A percentile compares a stretch with the other conserved stretches of the same genome.
phyloP scores from a whole-genome alignment of 2,797 vertebrate species.

The Selene dorsalis region DNA sequence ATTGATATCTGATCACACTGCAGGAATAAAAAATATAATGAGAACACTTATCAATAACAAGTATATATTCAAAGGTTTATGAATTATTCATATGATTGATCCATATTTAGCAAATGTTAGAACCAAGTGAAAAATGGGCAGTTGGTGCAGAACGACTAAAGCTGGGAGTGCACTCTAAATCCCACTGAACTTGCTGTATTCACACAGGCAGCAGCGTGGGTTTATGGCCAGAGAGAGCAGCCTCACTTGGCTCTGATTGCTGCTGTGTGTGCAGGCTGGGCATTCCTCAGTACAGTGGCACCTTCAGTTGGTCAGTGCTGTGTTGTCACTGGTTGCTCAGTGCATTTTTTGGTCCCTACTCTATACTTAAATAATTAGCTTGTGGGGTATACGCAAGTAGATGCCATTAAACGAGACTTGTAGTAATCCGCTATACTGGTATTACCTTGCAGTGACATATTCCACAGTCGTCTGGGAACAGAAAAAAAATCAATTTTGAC shows the following conservation, averaged over 20 bases:
- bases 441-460: conserved; percentile 2
- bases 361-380: neutral
- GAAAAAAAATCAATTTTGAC: neutral
- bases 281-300: neutral
- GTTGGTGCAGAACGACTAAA: neutral
- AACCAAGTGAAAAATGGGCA: neutral
- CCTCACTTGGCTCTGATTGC: neutral
- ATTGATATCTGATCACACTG: neutral
- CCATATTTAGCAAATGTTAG: neutral
- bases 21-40: neutral
- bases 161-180: neutral
- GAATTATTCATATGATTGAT: neutral
- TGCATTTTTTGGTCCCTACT: neutral
- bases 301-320: neutral
- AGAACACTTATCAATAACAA: neutral
- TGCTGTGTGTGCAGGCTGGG: conserved; percentile 12
- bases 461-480: neutral
- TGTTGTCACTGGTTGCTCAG: neutral
- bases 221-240: neutral
- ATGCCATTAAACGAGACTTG: neutral
- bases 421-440: neutral
- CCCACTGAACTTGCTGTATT: neutral
- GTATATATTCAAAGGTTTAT: neutral
- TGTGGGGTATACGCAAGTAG: neutral
- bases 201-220: neutral